A percentile compares a stretch with the other conserved stretches of the same genome.
phyloP scores from a whole-genome alignment of 2,113 vertebrate species.

The Platysteira castanea region DNA sequence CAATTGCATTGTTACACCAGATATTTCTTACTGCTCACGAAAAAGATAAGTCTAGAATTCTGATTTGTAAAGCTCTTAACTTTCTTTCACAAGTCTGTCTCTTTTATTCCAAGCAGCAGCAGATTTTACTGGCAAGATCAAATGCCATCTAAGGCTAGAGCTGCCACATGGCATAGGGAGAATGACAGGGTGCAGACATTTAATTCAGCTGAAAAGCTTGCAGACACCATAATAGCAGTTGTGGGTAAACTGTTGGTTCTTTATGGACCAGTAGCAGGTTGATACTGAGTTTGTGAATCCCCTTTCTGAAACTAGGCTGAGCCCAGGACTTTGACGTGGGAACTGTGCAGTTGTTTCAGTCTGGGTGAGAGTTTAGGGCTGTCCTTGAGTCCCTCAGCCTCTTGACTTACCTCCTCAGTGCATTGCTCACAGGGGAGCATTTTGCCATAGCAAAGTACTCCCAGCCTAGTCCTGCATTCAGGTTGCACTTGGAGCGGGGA shows the following conservation, averaged over 20 bases:
- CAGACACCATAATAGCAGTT: neutral
- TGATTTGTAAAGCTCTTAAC: neutral
- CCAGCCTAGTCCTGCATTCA: neutral
- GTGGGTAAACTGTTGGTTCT: neutral
- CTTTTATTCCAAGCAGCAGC: neutral
- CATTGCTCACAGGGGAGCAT: neutral
- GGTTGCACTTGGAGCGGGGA: neutral
- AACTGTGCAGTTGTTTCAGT: neutral
- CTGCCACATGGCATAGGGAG: neutral
- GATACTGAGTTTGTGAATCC: neutral
- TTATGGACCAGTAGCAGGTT: neutral
- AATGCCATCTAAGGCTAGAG: neutral
- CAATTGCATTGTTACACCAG: neutral
- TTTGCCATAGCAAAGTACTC: neutral
- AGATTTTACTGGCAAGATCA: neutral
- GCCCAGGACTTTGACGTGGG: neutral
- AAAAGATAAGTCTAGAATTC: neutral
- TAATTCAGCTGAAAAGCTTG: neutral
- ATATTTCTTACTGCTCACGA: neutral
- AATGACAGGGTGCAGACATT: neutral
- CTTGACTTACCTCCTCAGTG: neutral
- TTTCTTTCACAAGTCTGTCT: neutral
- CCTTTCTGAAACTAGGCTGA: neutral
- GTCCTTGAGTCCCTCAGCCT: neutral
- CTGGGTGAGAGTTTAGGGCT: neutral